Base-by-base conservation (phyloP, 2,113 vertebrate genomes). In the Capreolus pygargus region DNA sequence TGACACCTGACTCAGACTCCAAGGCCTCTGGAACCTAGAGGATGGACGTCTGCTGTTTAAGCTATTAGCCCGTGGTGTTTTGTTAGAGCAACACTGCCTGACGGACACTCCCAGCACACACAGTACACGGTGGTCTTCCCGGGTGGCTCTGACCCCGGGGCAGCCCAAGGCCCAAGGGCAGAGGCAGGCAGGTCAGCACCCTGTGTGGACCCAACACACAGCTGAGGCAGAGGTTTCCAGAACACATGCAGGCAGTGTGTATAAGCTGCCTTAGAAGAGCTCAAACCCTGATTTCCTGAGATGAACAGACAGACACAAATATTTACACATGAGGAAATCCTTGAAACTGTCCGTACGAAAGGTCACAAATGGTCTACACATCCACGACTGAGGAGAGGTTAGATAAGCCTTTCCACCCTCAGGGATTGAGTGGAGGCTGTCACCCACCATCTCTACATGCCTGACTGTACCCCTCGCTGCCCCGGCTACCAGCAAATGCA, bases 71-170 rank as follows among this genome's bases (percentile, higher is more conserved):
- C 0, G 1, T 7, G 54, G 64, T 4, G 47, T 25, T 54, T 25
- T 15, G 12, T 28, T 14, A 15, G 1, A 2, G 52, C 12, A 6
- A 10, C 36, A 2, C 30, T 1, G 7, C 30, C 50, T 6, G 28
- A 6, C 81, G 3, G 19, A n/a, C 76, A 28, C 60, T 33, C 23
- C 6, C 15, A 4, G 55, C 5, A 2, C 11, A 5, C 58, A 47
- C 36, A 25, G 33, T 17, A 2, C 33, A 43, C 0, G 2, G 30
- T 1, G 12, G 60, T 13, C 10, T 1, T 1, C 14, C 45, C 2
- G 0, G 52, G 50, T 0, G 21, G 84, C 84, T 13, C 3, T 12
- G 50, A 52, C 30, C 93, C 93, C 25, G 2, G 0, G 19, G 27
- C 50, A 27, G 55, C 55, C 15, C 8, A 8, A 52, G 43, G 74